Conservation (phyloP, 1,140 invertebrate species). For the Geopemphigus sp. region DNA sequence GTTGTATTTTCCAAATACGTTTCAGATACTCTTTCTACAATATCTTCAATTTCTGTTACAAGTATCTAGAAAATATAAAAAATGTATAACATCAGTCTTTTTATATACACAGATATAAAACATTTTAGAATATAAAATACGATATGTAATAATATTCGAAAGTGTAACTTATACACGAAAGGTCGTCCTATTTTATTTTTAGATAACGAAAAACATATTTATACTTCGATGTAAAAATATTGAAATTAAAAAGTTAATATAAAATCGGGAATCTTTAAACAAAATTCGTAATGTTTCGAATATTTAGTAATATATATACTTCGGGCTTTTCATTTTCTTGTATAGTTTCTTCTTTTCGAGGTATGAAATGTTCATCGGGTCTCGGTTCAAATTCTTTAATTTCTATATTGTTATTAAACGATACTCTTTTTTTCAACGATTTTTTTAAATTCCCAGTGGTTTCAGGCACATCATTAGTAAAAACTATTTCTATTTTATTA, state of each 20-base stretch:
- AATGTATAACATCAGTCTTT: no score
- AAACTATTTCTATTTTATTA: constrained; percentile 41
- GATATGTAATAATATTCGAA: background rate
- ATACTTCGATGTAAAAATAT: background rate
- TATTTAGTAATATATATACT: background rate
- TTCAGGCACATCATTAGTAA: constrained; percentile 27
- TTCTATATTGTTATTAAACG: constrained; percentile 35
- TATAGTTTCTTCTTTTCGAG: constrained; percentile 16
- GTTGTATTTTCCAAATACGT: background rate
- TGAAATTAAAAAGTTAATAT: no score
- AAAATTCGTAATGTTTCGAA: no score
- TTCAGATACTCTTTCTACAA: constrained; percentile 6
- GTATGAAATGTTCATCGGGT: constrained; percentile 36
- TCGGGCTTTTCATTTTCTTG: background rate
- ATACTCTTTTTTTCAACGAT: constrained; percentile 23
- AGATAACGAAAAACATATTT: background rate
- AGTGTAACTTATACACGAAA: background rate
- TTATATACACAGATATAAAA: no score
- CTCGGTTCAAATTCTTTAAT: constrained; percentile 43
- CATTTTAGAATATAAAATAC: background rate
- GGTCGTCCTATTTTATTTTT: background rate
- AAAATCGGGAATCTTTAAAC: no score
- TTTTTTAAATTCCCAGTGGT: background rate
- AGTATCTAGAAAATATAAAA: constrained; percentile 23
- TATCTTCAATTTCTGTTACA: constrained; percentile 45